Base-by-base conservation (phyloP, 2,797 vertebrate genomes). In the Simalia tracyae region DNA sequence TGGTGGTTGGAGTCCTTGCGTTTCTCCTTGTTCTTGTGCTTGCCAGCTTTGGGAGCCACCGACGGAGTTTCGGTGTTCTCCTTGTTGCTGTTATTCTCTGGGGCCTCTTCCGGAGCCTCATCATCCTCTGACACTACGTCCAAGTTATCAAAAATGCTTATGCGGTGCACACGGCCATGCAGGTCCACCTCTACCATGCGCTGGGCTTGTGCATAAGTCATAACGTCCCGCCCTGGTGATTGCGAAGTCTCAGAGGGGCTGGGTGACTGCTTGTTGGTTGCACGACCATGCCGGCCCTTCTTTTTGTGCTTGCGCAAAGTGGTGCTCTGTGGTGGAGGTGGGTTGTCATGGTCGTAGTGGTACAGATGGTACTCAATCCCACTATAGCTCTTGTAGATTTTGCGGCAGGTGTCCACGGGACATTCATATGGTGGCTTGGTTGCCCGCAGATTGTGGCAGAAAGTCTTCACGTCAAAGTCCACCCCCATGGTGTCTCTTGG, bases 331-430 rank as follows among this genome's bases (percentile, higher is more conserved):
- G 98, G 98, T 15, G 98, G 98, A 0, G 98, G 98, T 0, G 99
- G 99, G 97, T 99, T 99, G 96, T 99, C 99, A 86, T 99, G 99
- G 97, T 99, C 99, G 94, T 99, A 99, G 97, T 99, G 99, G 97
- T 99, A 99, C 4, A 99, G 98, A 95, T 99, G 99, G 96, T 99
- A 99, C 96, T 99, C 99, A 0, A 99, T 99, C 90, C 99, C 99
- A 28, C 99, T 99, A 98, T 99, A 99, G 97, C 99, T 99, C 97
- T 99, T 99, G 97, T 99, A 99, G 94, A 99, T 99, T 97, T 99
- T 99, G 46, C 99, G 98, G 97, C 99, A 99, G 84, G 98, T 98
- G 96, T 99, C 99, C 95, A 99, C 98, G 0, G 99, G 99, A 86
- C 99, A 99, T 97, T 99, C 99, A 8, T 99, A 99, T 0, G 99